Evolutionary conservation across 2,888 invertebrate genomes (phyloP).

Genomic region (Ophion ellenae): DNA sequence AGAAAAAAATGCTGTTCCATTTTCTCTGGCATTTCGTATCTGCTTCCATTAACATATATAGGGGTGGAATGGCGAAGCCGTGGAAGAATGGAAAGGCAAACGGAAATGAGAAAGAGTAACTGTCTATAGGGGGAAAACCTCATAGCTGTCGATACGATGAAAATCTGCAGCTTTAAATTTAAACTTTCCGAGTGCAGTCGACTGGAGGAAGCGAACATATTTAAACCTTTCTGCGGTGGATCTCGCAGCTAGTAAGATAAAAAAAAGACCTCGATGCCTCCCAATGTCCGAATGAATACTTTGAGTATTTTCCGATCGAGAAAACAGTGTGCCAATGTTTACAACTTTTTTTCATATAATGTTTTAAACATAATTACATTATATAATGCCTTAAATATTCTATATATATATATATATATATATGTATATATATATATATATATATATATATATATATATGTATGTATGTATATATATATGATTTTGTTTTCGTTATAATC

Average conservation of each 20-base stretch:
- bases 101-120: constrained; percentile 59
- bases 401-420: neutral
- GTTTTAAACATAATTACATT: neutral
- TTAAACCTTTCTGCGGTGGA: constrained; percentile 19
- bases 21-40: constrained; percentile 8
- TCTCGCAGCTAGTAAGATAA: neutral
- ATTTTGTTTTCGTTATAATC: too few species aligned
- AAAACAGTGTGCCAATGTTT: neutral
- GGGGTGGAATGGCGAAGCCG: constrained; percentile 6
- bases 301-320: constrained; percentile 19
- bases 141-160: constrained; percentile 32
- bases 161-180: constrained; percentile 39
- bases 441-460: too few species aligned
- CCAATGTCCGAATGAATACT: constrained; percentile 15
- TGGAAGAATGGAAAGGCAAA: constrained; percentile 26
- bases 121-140: constrained; percentile 20
- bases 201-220: constrained; percentile 9
- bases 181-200: constrained; percentile 16
- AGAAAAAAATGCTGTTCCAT: neutral
- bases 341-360: neutral
- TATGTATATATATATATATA: too few species aligned
- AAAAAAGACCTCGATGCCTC: neutral
- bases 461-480: too few species aligned
- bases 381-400: neutral
- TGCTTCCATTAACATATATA: constrained; percentile 12